phyloP scores from a whole-genome alignment of 2,113 vertebrate species.

The Mirounga angustirostris region DNA sequence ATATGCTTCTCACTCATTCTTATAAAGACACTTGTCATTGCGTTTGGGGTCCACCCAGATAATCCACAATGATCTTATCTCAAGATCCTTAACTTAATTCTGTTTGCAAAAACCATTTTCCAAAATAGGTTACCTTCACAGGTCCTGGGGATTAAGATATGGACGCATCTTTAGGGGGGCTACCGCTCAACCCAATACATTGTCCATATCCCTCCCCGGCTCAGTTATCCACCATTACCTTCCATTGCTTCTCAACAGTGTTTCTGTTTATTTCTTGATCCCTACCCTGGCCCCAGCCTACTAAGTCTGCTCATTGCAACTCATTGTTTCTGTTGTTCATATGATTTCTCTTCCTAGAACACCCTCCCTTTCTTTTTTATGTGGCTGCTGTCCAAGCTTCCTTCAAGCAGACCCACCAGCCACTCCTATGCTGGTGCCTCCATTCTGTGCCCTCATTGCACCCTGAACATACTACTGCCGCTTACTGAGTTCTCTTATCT shows the following conservation, averaged over 20 bases:
- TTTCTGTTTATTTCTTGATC: not conserved
- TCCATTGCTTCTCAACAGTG: not conserved
- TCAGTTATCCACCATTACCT: not conserved
- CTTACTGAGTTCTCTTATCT: not conserved
- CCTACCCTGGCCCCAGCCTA: too few species aligned
- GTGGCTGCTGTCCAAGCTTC: not conserved
- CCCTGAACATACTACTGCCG: not conserved
- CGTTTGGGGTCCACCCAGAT: not conserved
- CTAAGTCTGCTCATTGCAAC: not conserved
- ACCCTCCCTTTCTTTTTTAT: not conserved
- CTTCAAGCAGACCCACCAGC: not conserved
- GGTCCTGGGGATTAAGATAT: not conserved
- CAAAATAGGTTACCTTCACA: not conserved
- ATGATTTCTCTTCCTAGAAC: not conserved
- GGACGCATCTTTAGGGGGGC: not conserved
- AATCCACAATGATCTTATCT: not conserved
- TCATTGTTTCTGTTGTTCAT: not conserved
- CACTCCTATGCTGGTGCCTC: not conserved
- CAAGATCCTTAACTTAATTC: not conserved
- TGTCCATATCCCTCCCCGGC: accelerated
- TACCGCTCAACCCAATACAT: not conserved
- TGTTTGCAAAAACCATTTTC: not conserved
- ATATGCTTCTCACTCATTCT: not conserved
- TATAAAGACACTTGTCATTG: not conserved
- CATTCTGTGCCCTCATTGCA: not conserved